Evolutionary conservation across 2,113 vertebrate species (phyloP).

Genomic region (Zosterops borbonicus): DNA sequence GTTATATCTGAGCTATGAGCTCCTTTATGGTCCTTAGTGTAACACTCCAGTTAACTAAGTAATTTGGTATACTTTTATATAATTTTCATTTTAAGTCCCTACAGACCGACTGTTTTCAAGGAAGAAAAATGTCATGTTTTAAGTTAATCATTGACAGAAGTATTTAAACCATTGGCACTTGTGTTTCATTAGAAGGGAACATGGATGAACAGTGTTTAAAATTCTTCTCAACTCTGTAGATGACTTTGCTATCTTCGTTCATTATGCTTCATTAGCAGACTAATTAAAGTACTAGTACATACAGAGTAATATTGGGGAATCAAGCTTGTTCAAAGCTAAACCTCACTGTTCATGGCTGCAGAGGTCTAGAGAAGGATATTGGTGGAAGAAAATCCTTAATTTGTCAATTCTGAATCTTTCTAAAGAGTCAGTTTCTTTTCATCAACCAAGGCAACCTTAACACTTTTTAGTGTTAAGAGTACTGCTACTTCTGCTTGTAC

Average conservation of each 20-base stretch:
- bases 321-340: background rate
- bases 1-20: background rate
- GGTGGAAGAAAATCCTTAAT: background rate
- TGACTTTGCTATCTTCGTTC: background rate
- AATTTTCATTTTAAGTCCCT: background rate
- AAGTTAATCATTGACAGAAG: background rate
- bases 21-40: background rate
- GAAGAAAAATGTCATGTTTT: background rate
- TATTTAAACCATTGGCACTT: background rate
- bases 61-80: background rate
- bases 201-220: background rate
- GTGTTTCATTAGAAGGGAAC: background rate
- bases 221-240: background rate
- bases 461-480: background rate
- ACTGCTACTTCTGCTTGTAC: background rate
- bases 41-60: background rate
- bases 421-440: background rate
- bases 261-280: background rate
- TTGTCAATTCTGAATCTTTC: background rate
- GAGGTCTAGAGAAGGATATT: background rate
- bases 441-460: background rate
- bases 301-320: background rate
- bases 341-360: background rate
- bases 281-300: background rate
- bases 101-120: background rate